Percentiles rank a stretch among this genome's conserved stretches.
phyloP scores from a whole-genome alignment of 2,797 vertebrate genomes.

The Fistularia tabacaria region DNA sequence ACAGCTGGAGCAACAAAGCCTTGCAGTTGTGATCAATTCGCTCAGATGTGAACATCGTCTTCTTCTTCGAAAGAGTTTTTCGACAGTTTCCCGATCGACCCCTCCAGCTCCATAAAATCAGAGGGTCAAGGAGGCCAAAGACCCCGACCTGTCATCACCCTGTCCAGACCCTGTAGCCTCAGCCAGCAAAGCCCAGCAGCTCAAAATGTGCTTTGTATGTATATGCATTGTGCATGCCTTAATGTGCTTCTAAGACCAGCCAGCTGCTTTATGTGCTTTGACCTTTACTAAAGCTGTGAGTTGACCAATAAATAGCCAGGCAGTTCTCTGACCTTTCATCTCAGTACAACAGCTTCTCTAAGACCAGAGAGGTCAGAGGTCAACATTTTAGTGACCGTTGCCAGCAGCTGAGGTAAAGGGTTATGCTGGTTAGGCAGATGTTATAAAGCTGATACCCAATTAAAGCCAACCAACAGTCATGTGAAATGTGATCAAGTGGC shows the following conservation, averaged over 20 bases:
- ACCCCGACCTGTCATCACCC: constrained; percentile 41
- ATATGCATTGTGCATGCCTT: constrained; percentile 27
- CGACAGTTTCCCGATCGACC: constrained; percentile 34
- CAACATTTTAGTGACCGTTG: constrained; percentile 38
- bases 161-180: constrained; percentile 25
- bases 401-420: constrained; percentile 35
- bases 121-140: constrained; percentile 37
- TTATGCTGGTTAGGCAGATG: constrained; percentile 5
- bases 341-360: constrained; percentile 31
- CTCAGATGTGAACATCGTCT: constrained; percentile 8
- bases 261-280: constrained; percentile 57
- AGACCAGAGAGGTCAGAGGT: constrained; percentile 39
- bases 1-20: constrained; percentile 25
- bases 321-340: constrained; percentile 53
- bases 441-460: constrained; percentile 17
- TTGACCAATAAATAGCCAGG: constrained; percentile 56
- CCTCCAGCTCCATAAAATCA: constrained; percentile 40
- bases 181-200: constrained; percentile 14
- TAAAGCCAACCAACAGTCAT: constrained; percentile 5
- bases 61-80: constrained; percentile 4
- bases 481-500: constrained; percentile 18
- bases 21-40: constrained; percentile 3
- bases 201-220: constrained; percentile 34
- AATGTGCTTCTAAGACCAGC: constrained; percentile 40
- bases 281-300: constrained; percentile 53